These are phyloP conservation scores for Apeira syringaria DNA, from an alignment of 2,888 invertebrate species.

Conservation along the genomic window DNA sequence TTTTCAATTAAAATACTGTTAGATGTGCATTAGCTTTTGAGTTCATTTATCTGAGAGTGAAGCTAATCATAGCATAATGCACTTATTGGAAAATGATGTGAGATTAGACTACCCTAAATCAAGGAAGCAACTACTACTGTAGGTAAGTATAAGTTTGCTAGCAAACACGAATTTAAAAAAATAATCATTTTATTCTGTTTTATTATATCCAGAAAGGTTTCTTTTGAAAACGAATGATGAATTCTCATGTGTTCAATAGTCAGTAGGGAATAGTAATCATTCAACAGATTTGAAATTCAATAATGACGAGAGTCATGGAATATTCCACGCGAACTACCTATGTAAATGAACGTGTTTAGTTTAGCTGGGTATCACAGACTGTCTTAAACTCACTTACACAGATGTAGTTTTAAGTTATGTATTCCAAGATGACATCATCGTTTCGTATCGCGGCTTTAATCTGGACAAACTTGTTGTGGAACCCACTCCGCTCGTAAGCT, in stretches of 20 bases:
- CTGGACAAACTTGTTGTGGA: slow-evolving; percentile 55
- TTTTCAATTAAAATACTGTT: no score
- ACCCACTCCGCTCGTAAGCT: slow-evolving; percentile 6
- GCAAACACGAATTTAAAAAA: no score
- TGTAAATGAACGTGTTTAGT: slow-evolving; percentile 36
- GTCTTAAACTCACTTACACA: slow-evolving; percentile 34
- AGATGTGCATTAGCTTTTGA: no score
- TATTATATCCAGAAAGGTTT: no score
- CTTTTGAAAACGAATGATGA: no score
- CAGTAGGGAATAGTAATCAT: slow-evolving; percentile 41
- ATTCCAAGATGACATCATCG: slow-evolving; percentile 55
- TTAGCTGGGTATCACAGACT: slow-evolving; percentile 32
- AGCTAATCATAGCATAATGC: no score
- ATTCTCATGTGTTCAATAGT: slow-evolving; percentile 35
- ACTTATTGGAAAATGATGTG: no score
- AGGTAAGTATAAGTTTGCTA: no score
- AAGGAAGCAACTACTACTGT: no score
- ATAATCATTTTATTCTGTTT: no score
- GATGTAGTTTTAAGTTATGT: slow-evolving; percentile 32
- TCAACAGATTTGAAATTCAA: slow-evolving; percentile 47
- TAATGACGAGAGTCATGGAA: slow-evolving; percentile 44
- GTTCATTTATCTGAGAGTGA: no score
- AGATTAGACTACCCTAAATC: no score
- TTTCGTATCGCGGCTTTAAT: slow-evolving; percentile 25
- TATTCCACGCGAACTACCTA: slow-evolving; percentile 50